Conservation (phyloP, 2,888 invertebrate genomes). For the Drosophila siamana region DNA sequence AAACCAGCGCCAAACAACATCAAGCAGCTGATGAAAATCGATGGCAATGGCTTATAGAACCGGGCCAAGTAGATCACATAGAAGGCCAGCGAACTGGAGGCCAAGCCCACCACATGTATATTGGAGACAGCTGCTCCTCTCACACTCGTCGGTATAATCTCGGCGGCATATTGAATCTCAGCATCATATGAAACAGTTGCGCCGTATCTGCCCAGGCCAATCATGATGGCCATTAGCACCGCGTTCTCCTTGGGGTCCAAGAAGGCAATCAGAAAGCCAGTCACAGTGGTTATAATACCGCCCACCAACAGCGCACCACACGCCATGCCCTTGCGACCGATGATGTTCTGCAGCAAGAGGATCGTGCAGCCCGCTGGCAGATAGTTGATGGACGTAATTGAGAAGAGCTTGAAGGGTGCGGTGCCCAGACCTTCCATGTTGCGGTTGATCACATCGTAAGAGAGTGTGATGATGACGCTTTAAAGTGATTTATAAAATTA, state of each 20-base stretch:
- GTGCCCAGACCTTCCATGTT: conserved; percentile 87
- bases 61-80: conserved; percentile 86
- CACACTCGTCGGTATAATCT: conserved; percentile 88
- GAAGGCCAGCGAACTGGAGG: conserved; percentile 87
- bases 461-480: conserved; percentile 87
- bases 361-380: conserved; percentile 86
- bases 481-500: too few relatives aligned
- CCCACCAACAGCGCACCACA: conserved; percentile 86
- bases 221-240: conserved; percentile 85
- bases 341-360: conserved; percentile 82
- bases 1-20: conserved; percentile 86
- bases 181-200: conserved; percentile 88
- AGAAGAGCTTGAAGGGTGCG: conserved; percentile 87
- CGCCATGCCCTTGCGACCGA: conserved; percentile 87
- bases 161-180: conserved; percentile 88
- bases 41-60: conserved; percentile 86
- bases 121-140: conserved; percentile 88
- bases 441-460: conserved; percentile 87
- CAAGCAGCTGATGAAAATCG: conserved; percentile 86
- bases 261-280: conserved; percentile 85
- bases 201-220: conserved; percentile 86
- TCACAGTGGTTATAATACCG: conserved; percentile 86
- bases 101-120: conserved; percentile 88
- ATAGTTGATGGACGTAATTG: conserved; percentile 86
- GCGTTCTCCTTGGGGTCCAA: conserved; percentile 82